Base-by-base conservation (phyloP, 1,140 invertebrate genomes). In the Chymomyza costata region DNA sequence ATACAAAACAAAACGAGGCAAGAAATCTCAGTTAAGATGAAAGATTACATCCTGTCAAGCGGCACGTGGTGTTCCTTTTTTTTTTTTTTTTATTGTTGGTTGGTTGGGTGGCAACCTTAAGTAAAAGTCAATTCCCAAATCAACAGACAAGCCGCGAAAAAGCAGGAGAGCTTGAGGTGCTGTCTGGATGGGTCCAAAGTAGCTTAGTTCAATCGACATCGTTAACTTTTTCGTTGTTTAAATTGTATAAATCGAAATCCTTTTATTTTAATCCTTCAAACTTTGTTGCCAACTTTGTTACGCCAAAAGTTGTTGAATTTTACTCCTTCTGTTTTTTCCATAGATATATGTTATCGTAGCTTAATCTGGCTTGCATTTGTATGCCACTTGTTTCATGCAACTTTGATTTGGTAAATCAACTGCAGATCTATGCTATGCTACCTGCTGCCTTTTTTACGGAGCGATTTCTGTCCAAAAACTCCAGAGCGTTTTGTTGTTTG, bases 121-220 rank as follows among this genome's bases (percentile, higher is more conserved):
- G 57, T 63, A 61, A 73, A 80, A 80, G 64, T 68, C 73, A 68
- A 80, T 80, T 80, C 67, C 73, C 73, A 68, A 68, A 73, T 73
- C 73, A 65, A 60, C 55, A 73, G 54, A 48, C 25, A 52, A 49
- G 17, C 10, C 8, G 35, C 40, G 16, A 13, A 35, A 15, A 38
- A 25, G 53, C 14, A 17, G 16, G 8, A 10, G n/a, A 45, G 17
- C 13, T 14, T 30, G 18, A 44, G 39, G 38, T 52, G n/a, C 7
- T 6, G 5, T 34, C 5, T 28, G 25, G 51, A 53, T 32, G 41
- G 48, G 14, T 13, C 32, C 44, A 60, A 80, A 80, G 73, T 71
- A 65, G 67, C 73, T 80, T 80, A 73, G 68, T 80, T 80, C 73
- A 80, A 78, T 80, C 73, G 71, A 60, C 57, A 54, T 55, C 60